phyloP scores from a whole-genome alignment of 2,113 vertebrate genomes.

The Seriola aureovittata region DNA sequence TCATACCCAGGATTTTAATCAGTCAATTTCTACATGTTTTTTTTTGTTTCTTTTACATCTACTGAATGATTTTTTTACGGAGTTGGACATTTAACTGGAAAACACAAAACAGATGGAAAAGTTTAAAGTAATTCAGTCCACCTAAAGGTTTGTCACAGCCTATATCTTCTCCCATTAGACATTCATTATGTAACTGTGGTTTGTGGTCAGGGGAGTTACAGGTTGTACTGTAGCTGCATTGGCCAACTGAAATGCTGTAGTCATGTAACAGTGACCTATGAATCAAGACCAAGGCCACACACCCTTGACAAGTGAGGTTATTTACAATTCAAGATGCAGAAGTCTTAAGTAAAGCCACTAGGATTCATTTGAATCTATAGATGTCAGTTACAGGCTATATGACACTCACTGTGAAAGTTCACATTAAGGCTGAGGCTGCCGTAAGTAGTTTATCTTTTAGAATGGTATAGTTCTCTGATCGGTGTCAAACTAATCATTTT shows the following conservation, averaged over 20 bases:
- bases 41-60: not conserved
- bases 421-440: not conserved
- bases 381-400: not conserved
- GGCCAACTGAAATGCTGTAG: slow-evolving; percentile 36
- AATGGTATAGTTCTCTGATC: not conserved
- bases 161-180: slow-evolving; percentile 5
- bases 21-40: not conserved
- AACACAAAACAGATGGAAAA: slow-evolving; percentile 38
- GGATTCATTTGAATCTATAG: not conserved
- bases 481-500: not conserved
- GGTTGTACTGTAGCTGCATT: slow-evolving; percentile 42
- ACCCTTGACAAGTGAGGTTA: not conserved
- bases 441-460: not conserved
- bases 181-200: slow-evolving; percentile 57
- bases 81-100: not conserved
- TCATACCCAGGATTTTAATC: not conserved
- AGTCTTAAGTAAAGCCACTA: not conserved
- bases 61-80: not conserved
- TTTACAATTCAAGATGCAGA: not conserved
- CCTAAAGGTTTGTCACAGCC: slow-evolving; percentile 25
- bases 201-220: slow-evolving; percentile 52
- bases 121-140: slow-evolving; percentile 26
- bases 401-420: not conserved
- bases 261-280: slow-evolving; percentile 53
- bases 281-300: slow-evolving; percentile 32